Percentiles rank a stretch among this genome's conserved stretches.
These are phyloP conservation scores for Scotopteryx bipunctaria DNA, from an alignment of 2,888 invertebrate species.

Conservation along the genomic window DNA sequence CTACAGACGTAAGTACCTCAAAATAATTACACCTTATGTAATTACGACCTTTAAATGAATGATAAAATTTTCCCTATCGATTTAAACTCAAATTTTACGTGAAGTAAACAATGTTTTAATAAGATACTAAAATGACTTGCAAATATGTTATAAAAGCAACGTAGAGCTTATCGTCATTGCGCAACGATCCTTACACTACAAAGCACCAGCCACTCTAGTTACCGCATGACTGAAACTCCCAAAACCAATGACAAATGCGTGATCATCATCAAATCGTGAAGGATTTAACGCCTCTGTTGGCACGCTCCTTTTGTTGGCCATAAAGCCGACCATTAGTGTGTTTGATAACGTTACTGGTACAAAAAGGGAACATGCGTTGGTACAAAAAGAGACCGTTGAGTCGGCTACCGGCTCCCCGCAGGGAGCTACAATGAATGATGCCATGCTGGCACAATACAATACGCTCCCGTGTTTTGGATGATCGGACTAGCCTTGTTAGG, in stretches of 20 bases:
- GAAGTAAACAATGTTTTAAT: too few relatives aligned
- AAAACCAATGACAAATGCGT: slow-evolving; percentile 75
- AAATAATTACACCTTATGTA: background rate
- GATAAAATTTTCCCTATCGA: too few relatives aligned
- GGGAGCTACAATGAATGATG: slow-evolving; percentile 68
- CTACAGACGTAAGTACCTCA: slow-evolving; percentile 42
- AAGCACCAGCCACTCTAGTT: slow-evolving; percentile 37
- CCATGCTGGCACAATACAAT: slow-evolving; percentile 69
- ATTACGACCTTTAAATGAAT: too few relatives aligned
- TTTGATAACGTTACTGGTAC: slow-evolving; percentile 73
- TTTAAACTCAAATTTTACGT: too few relatives aligned
- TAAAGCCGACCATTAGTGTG: slow-evolving; percentile 82
- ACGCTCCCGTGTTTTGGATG: slow-evolving; percentile 57
- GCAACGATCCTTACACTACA: too few relatives aligned
- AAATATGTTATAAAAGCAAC: too few relatives aligned
- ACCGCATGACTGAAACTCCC: slow-evolving; percentile 57
- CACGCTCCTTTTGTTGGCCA: slow-evolving; percentile 81
- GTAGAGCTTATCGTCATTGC: too few relatives aligned
- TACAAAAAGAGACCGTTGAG: slow-evolving; percentile 74
- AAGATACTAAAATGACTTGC: too few relatives aligned
- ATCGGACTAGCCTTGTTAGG: slow-evolving; percentile 54
- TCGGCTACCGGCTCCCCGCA: slow-evolving; percentile 76
- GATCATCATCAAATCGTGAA: slow-evolving; percentile 80
- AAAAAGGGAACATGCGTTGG: slow-evolving; percentile 44
- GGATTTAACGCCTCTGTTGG: slow-evolving; percentile 84